phyloP scores from a whole-genome alignment of 2,113 vertebrate genomes.

The Barbus barbus region DNA sequence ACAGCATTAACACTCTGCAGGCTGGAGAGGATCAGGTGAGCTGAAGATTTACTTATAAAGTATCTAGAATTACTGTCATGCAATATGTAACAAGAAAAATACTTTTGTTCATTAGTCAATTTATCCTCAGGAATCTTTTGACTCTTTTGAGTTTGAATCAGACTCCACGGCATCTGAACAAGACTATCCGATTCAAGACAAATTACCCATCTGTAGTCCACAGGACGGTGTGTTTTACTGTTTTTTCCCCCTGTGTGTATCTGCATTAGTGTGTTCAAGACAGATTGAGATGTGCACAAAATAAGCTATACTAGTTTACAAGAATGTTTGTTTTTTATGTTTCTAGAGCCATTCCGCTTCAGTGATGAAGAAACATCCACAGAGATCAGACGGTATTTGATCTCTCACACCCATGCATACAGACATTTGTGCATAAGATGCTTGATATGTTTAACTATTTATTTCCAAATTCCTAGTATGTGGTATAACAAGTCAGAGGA shows the following conservation, averaged over 20 bases:
- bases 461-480: neutral
- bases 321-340: neutral
- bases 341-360: neutral
- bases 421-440: neutral
- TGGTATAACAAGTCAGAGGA: conserved; percentile 67
- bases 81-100: neutral
- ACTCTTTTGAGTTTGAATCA: conserved; percentile 19
- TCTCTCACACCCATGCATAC: conserved; percentile 16
- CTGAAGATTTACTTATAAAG: neutral
- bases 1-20: conserved; percentile 24
- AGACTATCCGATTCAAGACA: neutral
- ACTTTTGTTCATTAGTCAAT: neutral
- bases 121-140: neutral
- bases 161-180: conserved; percentile 11
- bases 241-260: neutral
- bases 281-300: neutral
- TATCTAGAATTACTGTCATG: neutral
- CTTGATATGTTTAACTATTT: neutral
- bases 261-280: neutral
- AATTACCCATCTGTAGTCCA: neutral
- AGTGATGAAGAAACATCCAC: neutral
- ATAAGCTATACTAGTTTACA: neutral
- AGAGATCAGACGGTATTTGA: conserved; percentile 1
- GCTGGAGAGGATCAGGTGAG: conserved; percentile 26
- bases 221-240: neutral